A percentile compares a stretch with the other conserved stretches of the same genome.
phyloP scores from a whole-genome alignment of 2,113 vertebrate species.

The Mastomys coucha region DNA sequence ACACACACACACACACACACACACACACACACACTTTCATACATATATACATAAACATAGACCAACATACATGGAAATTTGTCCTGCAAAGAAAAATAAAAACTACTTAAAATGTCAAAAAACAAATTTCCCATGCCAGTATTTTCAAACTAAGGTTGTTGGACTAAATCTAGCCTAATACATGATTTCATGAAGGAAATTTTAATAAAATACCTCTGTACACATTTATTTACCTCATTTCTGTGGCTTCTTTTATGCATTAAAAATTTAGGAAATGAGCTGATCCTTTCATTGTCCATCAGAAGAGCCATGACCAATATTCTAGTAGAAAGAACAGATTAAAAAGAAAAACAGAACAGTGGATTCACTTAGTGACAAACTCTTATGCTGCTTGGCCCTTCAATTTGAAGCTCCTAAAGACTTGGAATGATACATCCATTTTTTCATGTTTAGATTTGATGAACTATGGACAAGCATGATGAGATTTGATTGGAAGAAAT shows the following conservation, averaged over 20 bases:
- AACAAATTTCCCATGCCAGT: not conserved
- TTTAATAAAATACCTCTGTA: not conserved
- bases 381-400: not conserved
- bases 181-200: conserved; percentile 12
- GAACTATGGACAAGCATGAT: not conserved
- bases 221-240: not conserved
- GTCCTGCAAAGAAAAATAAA: not conserved
- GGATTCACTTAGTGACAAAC: not conserved
- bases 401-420: not conserved
- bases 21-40: not conserved
- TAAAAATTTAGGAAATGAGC: too few relatives aligned
- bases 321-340: too few relatives aligned
- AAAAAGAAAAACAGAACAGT: not conserved
- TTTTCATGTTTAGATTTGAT: not conserved
- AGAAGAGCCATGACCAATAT: not conserved
- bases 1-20: not conserved
- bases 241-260: not conserved
- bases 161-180: not conserved
- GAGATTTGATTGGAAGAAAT: not conserved
- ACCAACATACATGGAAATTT: not conserved
- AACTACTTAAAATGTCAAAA: not conserved
- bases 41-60: not conserved
- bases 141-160: not conserved
- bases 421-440: too few relatives aligned
- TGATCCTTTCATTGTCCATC: not conserved